phyloP scores from a whole-genome alignment of 2,888 invertebrate genomes.

The Choristoneura rosaceana region DNA sequence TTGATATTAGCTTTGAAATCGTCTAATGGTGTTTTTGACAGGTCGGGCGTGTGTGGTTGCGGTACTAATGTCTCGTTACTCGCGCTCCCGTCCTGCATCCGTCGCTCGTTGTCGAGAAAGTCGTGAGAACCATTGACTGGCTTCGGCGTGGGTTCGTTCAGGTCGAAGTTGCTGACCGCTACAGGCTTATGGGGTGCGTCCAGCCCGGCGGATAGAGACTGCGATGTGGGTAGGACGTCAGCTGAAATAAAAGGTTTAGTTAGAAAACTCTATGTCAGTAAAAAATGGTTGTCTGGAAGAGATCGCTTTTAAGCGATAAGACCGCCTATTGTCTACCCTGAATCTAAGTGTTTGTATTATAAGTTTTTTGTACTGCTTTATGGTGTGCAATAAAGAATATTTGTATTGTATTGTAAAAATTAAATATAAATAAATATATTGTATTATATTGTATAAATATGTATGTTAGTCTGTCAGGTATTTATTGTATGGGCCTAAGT shows the following conservation, averaged over 20 bases:
- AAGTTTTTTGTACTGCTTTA: too few species aligned
- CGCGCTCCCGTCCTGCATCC: conserved; percentile 55
- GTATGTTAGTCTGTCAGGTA: too few species aligned
- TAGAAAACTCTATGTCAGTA: too few species aligned
- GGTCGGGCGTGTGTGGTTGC: conserved; percentile 50
- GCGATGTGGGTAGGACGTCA: conserved; percentile 3
- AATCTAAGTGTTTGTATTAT: too few species aligned
- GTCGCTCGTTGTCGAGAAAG: conserved; percentile 66
- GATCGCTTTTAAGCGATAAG: too few species aligned
- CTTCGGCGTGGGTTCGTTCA: conserved; percentile 56
- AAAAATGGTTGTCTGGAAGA: too few species aligned
- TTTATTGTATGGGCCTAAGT: too few species aligned
- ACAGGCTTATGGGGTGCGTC: conserved; percentile 57
- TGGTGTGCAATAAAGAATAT: too few species aligned
- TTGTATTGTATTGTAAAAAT: too few species aligned
- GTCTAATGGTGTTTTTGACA: conserved; percentile 55
- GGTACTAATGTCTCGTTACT: conserved; percentile 57
- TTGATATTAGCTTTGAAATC: conserved; percentile 81
- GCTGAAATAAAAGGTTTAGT: conserved; percentile 9
- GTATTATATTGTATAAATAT: too few species aligned
- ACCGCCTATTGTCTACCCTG: too few species aligned
- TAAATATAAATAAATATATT: too few species aligned
- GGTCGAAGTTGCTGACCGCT: conserved; percentile 67
- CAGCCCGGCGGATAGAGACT: conserved; percentile 60
- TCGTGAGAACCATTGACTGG: conserved; percentile 68